Evolutionary conservation across 2,888 invertebrate species (phyloP), one percentile per base, ranked within the genome.

Genomic region (Caenorhabditis plicata): DNA sequence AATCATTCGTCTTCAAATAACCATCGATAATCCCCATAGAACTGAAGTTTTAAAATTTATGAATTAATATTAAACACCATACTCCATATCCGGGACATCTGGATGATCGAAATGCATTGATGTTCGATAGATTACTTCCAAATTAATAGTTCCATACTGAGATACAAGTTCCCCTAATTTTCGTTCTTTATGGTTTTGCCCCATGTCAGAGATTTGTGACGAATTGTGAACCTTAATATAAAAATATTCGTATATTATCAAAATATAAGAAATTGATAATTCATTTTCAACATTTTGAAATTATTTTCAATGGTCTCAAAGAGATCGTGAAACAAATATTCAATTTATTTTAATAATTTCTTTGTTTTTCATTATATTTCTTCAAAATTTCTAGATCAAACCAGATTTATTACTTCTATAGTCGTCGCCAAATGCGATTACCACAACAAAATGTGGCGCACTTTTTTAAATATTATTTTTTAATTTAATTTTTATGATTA

Each of bases 151-250:
- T 7, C 94, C 94, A 57, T 89, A 87, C 0, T 91, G 90, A 13
- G 92, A 92, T 70, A 88, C 88, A 7, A 94, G 86, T 78, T 90
- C 88, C 11, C 94, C 93, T 33, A 94, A 88, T 81, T 88, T 87
- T 31, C 89, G 87, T 67, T 87, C 87, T 81, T 90, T 89, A 75
- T 87, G 87, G 51, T 89, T 89, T 74, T 91, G 90, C 63, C 91
- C 92, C 85, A 84, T 65, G 55, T 73, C 72, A 19, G 53, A 47
- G 9, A 50, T 38, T 3, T 81, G 78, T 26, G 78, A 77, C 88
- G 79, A 92, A 88, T 74, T 68, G 64, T 83, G 83, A 35, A 84
- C 77, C 78, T 89, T 40, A n/a, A 65, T 53, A 40, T 3, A 9
- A 5, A 45, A 19, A 19, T 11, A 13, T 8, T 48, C 1, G 26